These are phyloP conservation scores for Nematostella vectensis DNA, from an alignment of 92 coral and sea anemone genomes.

Conservation along the genomic window DNA sequence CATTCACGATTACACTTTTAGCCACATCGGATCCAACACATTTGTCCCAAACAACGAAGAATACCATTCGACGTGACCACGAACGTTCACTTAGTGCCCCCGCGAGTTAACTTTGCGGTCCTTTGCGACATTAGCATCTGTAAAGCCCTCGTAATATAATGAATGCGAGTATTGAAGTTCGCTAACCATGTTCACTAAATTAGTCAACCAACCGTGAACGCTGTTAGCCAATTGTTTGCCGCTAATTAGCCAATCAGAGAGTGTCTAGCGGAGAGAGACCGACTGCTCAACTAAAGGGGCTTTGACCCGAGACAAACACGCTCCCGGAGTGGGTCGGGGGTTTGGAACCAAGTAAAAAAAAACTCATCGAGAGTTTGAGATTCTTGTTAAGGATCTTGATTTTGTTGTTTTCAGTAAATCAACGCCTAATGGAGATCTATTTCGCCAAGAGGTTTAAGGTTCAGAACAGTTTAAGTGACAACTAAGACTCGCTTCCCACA, in stretches of 20 bases:
- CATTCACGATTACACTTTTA: conserved; percentile 34
- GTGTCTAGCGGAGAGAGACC: background rate
- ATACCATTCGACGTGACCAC: no score
- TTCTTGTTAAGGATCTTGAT: no score
- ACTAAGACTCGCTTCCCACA: background rate
- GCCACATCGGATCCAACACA: conserved; percentile 48
- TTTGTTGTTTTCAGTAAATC: no score
- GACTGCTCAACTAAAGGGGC: conserved; percentile 2
- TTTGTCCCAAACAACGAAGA: conserved; percentile 41
- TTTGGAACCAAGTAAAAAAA: no score
- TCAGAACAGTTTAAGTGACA: no score
- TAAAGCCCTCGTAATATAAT: conserved; percentile 1
- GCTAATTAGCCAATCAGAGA: conserved; percentile 39
- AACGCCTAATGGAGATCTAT: no score
- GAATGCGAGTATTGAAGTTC: background rate
- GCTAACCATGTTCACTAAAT: conserved; percentile 7
- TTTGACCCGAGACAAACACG: no score
- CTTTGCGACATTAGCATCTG: conserved; percentile 68
- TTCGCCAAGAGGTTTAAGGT: no score
- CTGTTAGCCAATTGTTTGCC: conserved; percentile 29
- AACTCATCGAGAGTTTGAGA: no score
- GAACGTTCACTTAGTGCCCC: no score
- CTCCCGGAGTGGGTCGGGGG: no score
- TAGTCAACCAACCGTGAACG: conserved; percentile 63
- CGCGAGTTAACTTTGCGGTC: background rate